A percentile compares a stretch with the other conserved stretches of the same genome.
Conservation (phyloP, 2,797 vertebrate species). For the Bryconaethiops microstoma region DNA sequence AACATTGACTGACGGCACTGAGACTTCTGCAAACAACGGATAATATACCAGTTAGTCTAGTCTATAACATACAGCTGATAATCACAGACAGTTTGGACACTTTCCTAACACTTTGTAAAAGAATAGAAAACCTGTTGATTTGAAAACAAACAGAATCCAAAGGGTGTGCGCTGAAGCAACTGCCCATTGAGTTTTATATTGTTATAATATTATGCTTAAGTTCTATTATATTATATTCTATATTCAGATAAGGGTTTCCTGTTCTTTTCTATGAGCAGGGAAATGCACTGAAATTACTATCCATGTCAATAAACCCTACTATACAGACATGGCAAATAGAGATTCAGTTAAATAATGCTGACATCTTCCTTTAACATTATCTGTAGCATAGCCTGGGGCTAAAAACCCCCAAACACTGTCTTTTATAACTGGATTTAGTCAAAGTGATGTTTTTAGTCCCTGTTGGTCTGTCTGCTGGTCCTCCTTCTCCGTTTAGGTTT, state of each 20-base stretch:
- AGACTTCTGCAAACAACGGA: too few species aligned
- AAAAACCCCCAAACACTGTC: neutral
- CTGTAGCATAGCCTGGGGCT: neutral
- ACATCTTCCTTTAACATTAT: neutral
- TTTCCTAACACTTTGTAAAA: neutral
- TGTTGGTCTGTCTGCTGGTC: neutral
- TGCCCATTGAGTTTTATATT: neutral
- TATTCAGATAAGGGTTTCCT: too few species aligned
- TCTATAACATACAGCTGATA: too few species aligned
- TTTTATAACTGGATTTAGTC: constrained; percentile 8
- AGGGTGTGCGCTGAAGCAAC: neutral
- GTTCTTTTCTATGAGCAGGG: neutral
- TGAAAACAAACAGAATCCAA: neutral
- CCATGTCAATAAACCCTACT: neutral
- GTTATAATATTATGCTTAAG: too few species aligned
- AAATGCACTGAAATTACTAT: neutral
- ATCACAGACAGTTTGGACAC: neutral
- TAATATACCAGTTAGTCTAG: too few species aligned
- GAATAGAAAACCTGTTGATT: neutral
- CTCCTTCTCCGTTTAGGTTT: neutral
- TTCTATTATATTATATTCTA: too few species aligned
- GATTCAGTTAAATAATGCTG: neutral
- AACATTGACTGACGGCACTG: too few species aligned
- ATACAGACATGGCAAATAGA: neutral
- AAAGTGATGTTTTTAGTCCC: neutral